A percentile compares a stretch with the other conserved stretches of the same genome.
phyloP scores from a whole-genome alignment of 2,113 vertebrate genomes.

The Rhizomys pruinosus region DNA sequence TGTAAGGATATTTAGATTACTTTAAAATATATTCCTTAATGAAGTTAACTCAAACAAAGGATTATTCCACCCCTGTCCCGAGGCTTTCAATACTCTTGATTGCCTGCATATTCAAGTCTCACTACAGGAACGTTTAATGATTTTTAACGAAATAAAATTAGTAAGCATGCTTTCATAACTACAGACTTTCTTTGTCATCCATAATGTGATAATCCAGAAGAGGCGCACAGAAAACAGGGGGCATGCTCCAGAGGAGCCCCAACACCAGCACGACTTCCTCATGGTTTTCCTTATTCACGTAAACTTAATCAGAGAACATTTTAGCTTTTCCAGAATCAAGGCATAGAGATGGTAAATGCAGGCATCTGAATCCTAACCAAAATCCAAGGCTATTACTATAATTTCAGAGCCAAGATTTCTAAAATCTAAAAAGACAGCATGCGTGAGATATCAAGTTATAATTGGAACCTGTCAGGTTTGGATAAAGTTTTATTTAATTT shows the following conservation, averaged over 20 bases:
- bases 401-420: not conserved
- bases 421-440: not conserved
- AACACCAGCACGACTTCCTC: not conserved
- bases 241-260: not conserved
- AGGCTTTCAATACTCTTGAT: no score
- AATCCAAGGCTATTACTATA: not conserved
- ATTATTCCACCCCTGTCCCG: not conserved
- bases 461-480: not conserved
- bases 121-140: not conserved
- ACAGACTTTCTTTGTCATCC: not conserved
- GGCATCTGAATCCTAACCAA: not conserved
- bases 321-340: not conserved
- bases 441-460: not conserved
- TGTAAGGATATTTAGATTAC: not conserved
- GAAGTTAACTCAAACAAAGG: not conserved
- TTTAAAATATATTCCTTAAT: not conserved
- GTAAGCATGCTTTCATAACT: not conserved
- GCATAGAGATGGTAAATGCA: not conserved
- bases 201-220: not conserved
- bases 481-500: not conserved
- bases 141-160: not conserved
- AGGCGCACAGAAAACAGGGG: not conserved
- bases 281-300: not conserved
- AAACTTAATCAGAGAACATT: not conserved
- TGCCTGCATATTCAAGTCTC: not conserved